A percentile compares a stretch with the other conserved stretches of the same genome.
Conservation (phyloP, 2,797 vertebrate species). For the Poeciliopsis turneri region DNA sequence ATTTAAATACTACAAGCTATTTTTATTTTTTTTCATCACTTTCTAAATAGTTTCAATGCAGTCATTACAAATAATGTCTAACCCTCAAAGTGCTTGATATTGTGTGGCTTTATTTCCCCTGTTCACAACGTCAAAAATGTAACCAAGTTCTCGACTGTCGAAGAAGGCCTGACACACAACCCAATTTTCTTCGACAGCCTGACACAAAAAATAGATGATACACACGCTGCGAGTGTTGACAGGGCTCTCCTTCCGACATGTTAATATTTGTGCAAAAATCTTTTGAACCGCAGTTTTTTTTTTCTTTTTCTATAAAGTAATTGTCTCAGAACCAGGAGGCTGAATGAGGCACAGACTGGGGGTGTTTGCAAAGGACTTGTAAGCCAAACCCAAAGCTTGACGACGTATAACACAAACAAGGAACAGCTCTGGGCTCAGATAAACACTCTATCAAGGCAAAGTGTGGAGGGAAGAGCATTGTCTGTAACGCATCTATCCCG, state of each 20-base stretch:
- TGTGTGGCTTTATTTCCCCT: background rate
- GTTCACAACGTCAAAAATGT: background rate
- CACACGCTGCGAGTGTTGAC: slow-evolving; percentile 21
- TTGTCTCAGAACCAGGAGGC: slow-evolving; percentile 36
- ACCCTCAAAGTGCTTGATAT: background rate
- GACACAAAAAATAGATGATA: slow-evolving; percentile 18
- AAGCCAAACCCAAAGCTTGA: slow-evolving; percentile 29
- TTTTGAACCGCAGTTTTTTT: slow-evolving; percentile 25
- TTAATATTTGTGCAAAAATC: slow-evolving; percentile 50
- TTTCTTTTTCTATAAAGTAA: slow-evolving; percentile 22
- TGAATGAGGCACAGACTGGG: slow-evolving; percentile 25
- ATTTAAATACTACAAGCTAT: background rate
- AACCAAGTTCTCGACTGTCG: too few species aligned
- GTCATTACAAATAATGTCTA: slow-evolving; percentile 3
- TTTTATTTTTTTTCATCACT: background rate
- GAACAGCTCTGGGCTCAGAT: slow-evolving; percentile 47
- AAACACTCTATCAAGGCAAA: slow-evolving; percentile 53
- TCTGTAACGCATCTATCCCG: slow-evolving; percentile 52
- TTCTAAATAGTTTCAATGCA: background rate
- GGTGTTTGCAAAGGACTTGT: slow-evolving; percentile 48
- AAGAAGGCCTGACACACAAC: background rate
- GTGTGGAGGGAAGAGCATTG: slow-evolving; percentile 44
- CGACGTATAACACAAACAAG: slow-evolving; percentile 51
- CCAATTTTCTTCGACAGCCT: slow-evolving; percentile 9
- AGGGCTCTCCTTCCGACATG: slow-evolving; percentile 2